phyloP scores from a whole-genome alignment of 2,797 vertebrate genomes.

The Gymnodraco acuticeps region DNA sequence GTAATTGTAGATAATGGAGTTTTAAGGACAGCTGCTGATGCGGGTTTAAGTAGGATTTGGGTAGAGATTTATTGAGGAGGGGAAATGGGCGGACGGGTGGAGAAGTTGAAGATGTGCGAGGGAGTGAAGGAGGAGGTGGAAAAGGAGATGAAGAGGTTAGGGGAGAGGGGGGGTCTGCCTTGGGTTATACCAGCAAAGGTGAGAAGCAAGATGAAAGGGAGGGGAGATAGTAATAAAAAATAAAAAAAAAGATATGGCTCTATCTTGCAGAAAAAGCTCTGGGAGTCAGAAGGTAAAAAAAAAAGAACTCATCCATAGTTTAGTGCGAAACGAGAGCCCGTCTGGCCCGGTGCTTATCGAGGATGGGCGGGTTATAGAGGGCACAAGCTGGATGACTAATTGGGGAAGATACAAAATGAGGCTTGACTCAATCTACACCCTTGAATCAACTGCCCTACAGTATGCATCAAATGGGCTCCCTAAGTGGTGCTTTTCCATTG shows the following conservation, averaged over 20 bases:
- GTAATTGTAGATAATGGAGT: constrained; percentile 87
- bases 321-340: constrained; percentile 60
- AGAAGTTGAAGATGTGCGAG: constrained; percentile 71
- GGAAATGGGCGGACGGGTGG: constrained; percentile 61
- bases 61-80: constrained; percentile 75
- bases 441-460: constrained; percentile 84
- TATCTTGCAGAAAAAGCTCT: constrained; percentile 62
- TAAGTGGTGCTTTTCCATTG: constrained; percentile 83
- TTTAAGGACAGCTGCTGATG: constrained; percentile 84
- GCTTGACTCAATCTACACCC: constrained; percentile 83
- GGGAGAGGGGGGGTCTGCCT: constrained; percentile 32
- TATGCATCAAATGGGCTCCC: constrained; percentile 81
- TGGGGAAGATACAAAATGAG: constrained; percentile 82
- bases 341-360: constrained; percentile 64
- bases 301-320: constrained; percentile 72
- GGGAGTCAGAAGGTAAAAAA: constrained; percentile 59
- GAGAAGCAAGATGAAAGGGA: constrained; percentile 49
- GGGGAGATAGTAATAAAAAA: constrained; percentile 1
- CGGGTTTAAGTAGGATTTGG: constrained; percentile 83
- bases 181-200: constrained; percentile 62
- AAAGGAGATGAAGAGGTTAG: constrained; percentile 55
- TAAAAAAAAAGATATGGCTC: constrained; percentile 48
- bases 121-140: constrained; percentile 53
- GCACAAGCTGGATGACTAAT: constrained; percentile 83
- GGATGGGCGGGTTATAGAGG: constrained; percentile 74